phyloP scores from a whole-genome alignment of 2,888 invertebrate genomes.

The Orthosia gothica region DNA sequence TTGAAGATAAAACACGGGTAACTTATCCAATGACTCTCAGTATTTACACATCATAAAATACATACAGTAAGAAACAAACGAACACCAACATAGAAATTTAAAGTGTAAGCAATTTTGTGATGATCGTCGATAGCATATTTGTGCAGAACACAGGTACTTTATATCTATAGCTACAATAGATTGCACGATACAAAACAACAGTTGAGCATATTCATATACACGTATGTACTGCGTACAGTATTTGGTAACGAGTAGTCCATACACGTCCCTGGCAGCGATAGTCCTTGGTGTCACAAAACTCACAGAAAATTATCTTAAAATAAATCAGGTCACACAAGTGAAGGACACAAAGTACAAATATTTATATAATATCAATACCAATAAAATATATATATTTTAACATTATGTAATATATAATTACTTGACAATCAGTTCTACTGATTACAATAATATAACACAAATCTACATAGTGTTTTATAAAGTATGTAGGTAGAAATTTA shows the following conservation, averaged over 20 bases:
- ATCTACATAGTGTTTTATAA: slow-evolving; percentile 65
- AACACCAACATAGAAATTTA: slow-evolving; percentile 64
- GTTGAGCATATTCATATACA: slow-evolving; percentile 78
- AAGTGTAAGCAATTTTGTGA: slow-evolving; percentile 74
- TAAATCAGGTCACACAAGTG: slow-evolving; percentile 91
- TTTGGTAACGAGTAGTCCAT: slow-evolving; percentile 83
- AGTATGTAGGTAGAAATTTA: slow-evolving; percentile 65
- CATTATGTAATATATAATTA: slow-evolving; percentile 74
- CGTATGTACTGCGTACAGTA: slow-evolving; percentile 77
- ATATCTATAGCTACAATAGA: slow-evolving; percentile 79
- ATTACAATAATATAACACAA: slow-evolving; percentile 72
- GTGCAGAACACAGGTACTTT: slow-evolving; percentile 79
- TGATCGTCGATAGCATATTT: slow-evolving; percentile 63
- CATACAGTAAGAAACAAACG: slow-evolving; percentile 69
- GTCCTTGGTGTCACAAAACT: slow-evolving; percentile 76
- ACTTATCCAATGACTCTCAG: slow-evolving; percentile 90
- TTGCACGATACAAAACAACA: slow-evolving; percentile 81
- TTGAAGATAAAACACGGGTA: slow-evolving; percentile 88
- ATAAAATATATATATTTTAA: slow-evolving; percentile 75
- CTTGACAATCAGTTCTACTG: slow-evolving; percentile 78
- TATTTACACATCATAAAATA: slow-evolving; percentile 84
- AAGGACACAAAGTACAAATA: slow-evolving; percentile 82
- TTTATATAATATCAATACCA: slow-evolving; percentile 76
- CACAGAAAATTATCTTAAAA: slow-evolving; percentile 88
- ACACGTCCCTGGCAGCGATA: slow-evolving; percentile 60